Evolutionary conservation across 2,888 invertebrate genomes (phyloP).

Genomic region (Prenolepis imparis): DNA sequence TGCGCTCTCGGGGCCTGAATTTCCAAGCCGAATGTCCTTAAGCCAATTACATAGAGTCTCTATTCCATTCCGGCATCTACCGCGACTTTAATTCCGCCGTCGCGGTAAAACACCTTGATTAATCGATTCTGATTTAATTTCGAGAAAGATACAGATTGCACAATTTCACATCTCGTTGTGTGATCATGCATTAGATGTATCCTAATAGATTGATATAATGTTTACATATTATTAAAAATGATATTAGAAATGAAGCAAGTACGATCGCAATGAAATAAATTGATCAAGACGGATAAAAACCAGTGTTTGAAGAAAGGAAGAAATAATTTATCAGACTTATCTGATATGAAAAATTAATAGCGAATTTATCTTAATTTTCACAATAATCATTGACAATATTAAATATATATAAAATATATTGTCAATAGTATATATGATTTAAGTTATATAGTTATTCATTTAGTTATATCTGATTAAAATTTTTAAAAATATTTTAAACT

Average conservation of each 20-base stretch:
- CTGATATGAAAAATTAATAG: not conserved
- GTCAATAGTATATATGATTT: no score
- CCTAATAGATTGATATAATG: not conserved
- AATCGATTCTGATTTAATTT: constrained; percentile 46
- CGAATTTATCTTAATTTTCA: not conserved
- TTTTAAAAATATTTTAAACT: not conserved
- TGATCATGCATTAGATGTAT: not conserved
- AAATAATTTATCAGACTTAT: not conserved
- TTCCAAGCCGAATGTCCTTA: constrained; percentile 56
- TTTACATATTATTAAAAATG: not conserved
- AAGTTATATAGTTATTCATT: no score
- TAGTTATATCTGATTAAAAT: not conserved
- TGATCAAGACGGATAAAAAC: not conserved
- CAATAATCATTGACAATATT: not conserved
- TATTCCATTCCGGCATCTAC: constrained; percentile 32
- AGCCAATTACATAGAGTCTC: constrained; percentile 57
- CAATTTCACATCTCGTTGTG: not conserved
- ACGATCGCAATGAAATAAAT: not conserved
- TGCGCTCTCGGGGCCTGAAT: constrained; percentile 51
- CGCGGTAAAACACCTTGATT: constrained; percentile 25
- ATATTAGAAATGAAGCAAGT: not conserved
- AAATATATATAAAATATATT: not conserved
- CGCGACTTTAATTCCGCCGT: constrained; percentile 45
- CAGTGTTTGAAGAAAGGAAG: not conserved
- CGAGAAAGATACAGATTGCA: not conserved